Percentiles rank a stretch among this genome's conserved stretches.
Conservation (phyloP, 2,113 vertebrate genomes). For the Phoenicopterus ruber region DNA sequence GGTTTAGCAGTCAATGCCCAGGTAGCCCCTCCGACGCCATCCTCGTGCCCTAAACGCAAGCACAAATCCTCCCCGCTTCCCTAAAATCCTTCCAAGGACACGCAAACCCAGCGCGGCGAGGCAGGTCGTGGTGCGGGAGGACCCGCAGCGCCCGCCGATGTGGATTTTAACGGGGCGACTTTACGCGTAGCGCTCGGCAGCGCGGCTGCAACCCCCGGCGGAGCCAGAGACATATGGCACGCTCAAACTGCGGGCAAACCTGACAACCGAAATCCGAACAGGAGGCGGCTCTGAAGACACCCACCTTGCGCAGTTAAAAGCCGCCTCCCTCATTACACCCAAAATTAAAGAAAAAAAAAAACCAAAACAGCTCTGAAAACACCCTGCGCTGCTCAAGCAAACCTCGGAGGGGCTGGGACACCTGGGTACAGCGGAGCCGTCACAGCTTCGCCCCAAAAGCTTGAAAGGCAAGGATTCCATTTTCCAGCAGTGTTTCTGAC, state of each 20-base stretch:
- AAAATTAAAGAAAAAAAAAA: neutral
- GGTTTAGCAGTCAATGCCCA: neutral
- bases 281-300: neutral
- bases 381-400: neutral
- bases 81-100: neutral
- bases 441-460: neutral
- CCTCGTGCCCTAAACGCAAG: fast-evolving
- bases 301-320: neutral
- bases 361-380: neutral
- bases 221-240: neutral
- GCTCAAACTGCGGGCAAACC: neutral
- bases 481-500: neutral
- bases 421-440: neutral
- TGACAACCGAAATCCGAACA: neutral
- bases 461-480: neutral
- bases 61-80: neutral
- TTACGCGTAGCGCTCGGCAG: neutral
- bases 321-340: neutral
- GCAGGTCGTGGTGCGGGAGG: neutral
- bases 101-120: neutral
- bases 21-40: neutral
- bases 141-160: neutral
- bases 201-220: neutral
- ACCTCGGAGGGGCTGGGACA: neutral
- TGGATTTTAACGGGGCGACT: neutral